These are phyloP conservation scores for pig (Sus scrofa) DNA, from an alignment of 2,113 vertebrate species.

Conservation along the genomic window DNA sequence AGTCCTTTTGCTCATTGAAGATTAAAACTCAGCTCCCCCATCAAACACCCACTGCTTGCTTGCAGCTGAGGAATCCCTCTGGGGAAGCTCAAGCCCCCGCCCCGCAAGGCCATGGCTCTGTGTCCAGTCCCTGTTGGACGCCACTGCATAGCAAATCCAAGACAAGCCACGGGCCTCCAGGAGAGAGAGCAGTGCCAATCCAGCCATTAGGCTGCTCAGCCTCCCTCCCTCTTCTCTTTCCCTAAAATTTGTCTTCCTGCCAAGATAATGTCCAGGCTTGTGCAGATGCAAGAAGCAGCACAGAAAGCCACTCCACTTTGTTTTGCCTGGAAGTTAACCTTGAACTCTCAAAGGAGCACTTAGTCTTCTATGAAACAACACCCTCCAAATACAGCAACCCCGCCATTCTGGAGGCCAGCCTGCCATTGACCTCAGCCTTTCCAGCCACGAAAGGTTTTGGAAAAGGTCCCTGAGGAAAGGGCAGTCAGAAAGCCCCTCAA, in stretches of 20 bases:
- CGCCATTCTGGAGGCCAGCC: neutral
- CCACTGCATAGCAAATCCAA: neutral
- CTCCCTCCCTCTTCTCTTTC: neutral
- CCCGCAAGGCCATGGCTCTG: neutral
- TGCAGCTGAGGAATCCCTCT: neutral
- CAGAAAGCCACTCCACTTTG: slow-evolving; percentile 11
- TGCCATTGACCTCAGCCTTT: neutral
- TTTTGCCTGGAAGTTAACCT: slow-evolving; percentile 30
- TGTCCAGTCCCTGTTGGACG: neutral
- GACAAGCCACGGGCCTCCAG: neutral
- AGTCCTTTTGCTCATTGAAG: neutral
- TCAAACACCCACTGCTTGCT: neutral
- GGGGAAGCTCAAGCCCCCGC: neutral
- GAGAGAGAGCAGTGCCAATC: accelerated
- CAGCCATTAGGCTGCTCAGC: no score
- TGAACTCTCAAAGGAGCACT: slow-evolving; percentile 56
- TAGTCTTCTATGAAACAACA: neutral
- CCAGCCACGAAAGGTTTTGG: neutral
- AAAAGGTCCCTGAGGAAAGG: neutral
- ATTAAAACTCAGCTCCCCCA: neutral
- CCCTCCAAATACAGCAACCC: neutral
- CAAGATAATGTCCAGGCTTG: neutral
- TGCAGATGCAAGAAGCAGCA: slow-evolving; percentile 34
- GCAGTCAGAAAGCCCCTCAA: neutral
- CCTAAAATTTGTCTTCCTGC: neutral